Evolutionary conservation across 2,797 vertebrate genomes (phyloP).

Genomic region (Channa striata): DNA sequence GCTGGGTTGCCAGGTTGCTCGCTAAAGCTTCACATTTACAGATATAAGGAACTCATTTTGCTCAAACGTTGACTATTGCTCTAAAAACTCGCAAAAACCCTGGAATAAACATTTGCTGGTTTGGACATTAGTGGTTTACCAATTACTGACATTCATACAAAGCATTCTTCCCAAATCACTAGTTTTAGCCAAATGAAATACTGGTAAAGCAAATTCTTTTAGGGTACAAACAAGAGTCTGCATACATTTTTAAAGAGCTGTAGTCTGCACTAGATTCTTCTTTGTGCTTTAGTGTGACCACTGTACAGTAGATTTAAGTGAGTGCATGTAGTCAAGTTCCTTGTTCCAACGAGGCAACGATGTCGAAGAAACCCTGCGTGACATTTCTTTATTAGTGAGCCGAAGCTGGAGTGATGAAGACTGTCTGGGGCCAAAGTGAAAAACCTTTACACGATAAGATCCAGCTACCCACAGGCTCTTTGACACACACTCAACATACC

Average conservation of each 20-base stretch:
- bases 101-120: not conserved
- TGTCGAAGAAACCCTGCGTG: slow-evolving; percentile 1
- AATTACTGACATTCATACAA: not conserved
- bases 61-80: not conserved
- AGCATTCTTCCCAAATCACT: not conserved
- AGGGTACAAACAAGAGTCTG: not conserved
- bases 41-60: not conserved
- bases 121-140: not conserved
- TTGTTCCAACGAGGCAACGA: not conserved
- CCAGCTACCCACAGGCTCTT: slow-evolving; percentile 19
- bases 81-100: not conserved
- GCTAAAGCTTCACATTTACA: no score
- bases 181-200: not conserved
- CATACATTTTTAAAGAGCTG: not conserved
- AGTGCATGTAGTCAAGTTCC: not conserved
- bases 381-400: slow-evolving; percentile 15
- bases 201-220: not conserved
- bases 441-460: slow-evolving; percentile 28
- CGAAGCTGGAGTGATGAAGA: slow-evolving; percentile 11
- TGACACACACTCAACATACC: slow-evolving; percentile 7
- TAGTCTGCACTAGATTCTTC: not conserved
- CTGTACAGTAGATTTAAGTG: not conserved
- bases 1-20: no score
- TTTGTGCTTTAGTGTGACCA: not conserved
- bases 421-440: slow-evolving; percentile 15